These are phyloP conservation scores for Cottoperca gobio DNA, from an alignment of 2,797 vertebrate genomes.

Conservation along the genomic window DNA sequence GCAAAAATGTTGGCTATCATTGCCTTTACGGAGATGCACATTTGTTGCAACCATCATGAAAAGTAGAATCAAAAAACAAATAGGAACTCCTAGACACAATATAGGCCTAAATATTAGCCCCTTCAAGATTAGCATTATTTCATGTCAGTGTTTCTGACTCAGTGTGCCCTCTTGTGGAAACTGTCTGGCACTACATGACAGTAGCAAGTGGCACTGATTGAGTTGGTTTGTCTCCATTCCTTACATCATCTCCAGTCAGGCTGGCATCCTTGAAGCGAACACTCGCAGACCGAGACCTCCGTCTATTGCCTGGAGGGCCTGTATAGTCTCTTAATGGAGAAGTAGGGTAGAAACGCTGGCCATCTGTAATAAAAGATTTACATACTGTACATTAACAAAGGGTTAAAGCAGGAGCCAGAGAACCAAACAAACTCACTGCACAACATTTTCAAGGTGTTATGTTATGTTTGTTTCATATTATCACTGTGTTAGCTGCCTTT, in stretches of 20 bases:
- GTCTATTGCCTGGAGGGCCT: slow-evolving; percentile 73
- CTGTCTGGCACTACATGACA: slow-evolving; percentile 17
- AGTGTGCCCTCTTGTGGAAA: slow-evolving; percentile 56
- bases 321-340: slow-evolving; percentile 89
- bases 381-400: background rate
- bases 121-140: background rate
- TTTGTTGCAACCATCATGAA: background rate
- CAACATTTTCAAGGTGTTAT: background rate
- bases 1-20: background rate
- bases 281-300: slow-evolving; percentile 85
- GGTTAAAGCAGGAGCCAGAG: background rate
- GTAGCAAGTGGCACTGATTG: background rate
- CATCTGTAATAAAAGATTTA: slow-evolving; percentile 80
- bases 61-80: background rate
- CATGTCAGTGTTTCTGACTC: background rate
- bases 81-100: background rate
- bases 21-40: background rate
- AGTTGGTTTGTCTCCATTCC: slow-evolving; percentile 4
- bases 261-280: slow-evolving; percentile 87
- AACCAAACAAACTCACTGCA: slow-evolving; percentile 5
- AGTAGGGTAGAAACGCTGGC: slow-evolving; percentile 84
- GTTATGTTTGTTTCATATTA: background rate
- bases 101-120: background rate
- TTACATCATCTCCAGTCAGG: slow-evolving; percentile 83
- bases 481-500: background rate